Percentiles rank a stretch among this genome's conserved stretches.
phyloP scores from a whole-genome alignment of 2,113 vertebrate genomes.

The Diadophis punctatus region DNA sequence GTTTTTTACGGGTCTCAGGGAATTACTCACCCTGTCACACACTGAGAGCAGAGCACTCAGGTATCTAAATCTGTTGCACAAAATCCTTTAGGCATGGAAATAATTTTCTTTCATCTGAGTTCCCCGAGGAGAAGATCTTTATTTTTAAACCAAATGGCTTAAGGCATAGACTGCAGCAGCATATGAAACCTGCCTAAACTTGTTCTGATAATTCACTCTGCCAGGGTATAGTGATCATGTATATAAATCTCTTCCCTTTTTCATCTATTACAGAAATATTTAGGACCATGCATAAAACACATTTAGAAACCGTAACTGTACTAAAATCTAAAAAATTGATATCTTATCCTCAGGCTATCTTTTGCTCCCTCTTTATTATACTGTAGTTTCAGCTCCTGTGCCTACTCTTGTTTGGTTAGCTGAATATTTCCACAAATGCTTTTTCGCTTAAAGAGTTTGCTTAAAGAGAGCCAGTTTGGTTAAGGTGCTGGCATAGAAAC shows the following conservation, averaged over 20 bases:
- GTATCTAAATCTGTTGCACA: neutral
- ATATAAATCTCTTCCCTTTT: neutral
- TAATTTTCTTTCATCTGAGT: neutral
- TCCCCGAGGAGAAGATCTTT: neutral
- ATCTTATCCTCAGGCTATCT: neutral
- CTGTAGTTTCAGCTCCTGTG: neutral
- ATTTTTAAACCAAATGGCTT: neutral
- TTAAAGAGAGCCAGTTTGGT: neutral
- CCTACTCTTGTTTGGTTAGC: neutral
- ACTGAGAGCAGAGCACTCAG: neutral
- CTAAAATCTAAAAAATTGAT: neutral
- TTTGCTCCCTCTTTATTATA: neutral
- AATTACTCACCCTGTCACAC: neutral
- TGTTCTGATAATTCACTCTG: neutral
- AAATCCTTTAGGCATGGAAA: neutral
- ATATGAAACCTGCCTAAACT: neutral
- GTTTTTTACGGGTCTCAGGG: neutral
- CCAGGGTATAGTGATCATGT: neutral
- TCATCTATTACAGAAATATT: neutral
- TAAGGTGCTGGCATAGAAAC: neutral
- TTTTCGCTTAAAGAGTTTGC: neutral
- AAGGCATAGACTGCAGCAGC: neutral
- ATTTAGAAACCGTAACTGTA: neutral
- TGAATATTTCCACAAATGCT: neutral
- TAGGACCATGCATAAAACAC: neutral